Evolutionary conservation across 2,113 vertebrate species (phyloP), one percentile per base, ranked within the genome.

Genomic region (Syngnathus typhle): DNA sequence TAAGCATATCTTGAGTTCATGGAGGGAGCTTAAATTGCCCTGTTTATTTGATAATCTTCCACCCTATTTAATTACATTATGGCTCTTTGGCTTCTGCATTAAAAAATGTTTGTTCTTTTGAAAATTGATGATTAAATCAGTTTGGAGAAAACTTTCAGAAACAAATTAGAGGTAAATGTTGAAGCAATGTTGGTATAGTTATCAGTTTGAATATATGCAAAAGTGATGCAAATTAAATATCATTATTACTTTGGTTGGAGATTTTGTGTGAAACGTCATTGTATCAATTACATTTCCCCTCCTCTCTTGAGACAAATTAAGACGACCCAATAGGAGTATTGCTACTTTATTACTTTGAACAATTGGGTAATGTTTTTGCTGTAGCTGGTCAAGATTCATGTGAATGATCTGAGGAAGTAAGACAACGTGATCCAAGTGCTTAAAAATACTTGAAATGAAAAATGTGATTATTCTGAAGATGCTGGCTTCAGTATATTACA

Each of bases 1-100:
- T 52, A 11, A 52, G 2, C 8, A 21, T 21, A 7, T 21, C 47
- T 73, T 75, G 67, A 36, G 55, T 7, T 58, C 69, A 49, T 60
- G 39, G 56, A 66, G 55, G 54, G 43, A 64, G 73, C 9, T 80
- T 67, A 68, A 73, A 58, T 36, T 7, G 16, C 27, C 23, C 52
- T 12, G 5, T 56, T 58, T 58, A 16, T 58, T 16, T 58, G 27
- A 58, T 58, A 7, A 36, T 58, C 5, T 15, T 36, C 55, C 15
- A 58, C 15, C 8, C 27, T 36, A 16, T 23, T 27, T 7, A 58
- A 58, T 58, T 16, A 32, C 27, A 58, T 58, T 36, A 36, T 32
- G 23, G 23, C 27, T 16, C 27, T 16, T 55, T 55, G n/a, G 52
- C 10, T 55, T 23, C 52, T 55, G 11, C 52, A 23, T 23, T 55